Evolutionary conservation across 2,797 vertebrate species (phyloP).

Genomic region (Chelon auratus): DNA sequence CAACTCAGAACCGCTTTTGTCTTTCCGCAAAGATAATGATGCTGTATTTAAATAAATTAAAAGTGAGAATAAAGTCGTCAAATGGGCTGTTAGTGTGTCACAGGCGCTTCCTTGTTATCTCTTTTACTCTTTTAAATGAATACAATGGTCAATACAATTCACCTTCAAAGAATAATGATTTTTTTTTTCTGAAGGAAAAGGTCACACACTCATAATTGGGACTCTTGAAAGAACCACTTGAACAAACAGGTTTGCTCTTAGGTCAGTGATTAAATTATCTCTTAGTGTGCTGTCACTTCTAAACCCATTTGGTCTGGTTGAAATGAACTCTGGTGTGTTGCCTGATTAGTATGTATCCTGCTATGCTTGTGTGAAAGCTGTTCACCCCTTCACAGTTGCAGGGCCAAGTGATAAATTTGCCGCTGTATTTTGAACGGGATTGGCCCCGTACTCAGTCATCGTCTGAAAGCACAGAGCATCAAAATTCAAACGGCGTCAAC

Average conservation of each 20-base stretch:
- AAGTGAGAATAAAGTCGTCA: slow-evolving; percentile 45
- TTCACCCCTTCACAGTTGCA: background rate
- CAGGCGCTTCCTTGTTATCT: slow-evolving; percentile 2
- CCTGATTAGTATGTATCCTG: background rate
- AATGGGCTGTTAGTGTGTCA: slow-evolving; percentile 33
- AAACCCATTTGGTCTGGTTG: too few species aligned
- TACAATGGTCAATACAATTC: background rate
- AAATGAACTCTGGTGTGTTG: background rate
- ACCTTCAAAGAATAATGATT: slow-evolving; percentile 3
- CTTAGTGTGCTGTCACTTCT: background rate
- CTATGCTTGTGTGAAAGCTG: background rate
- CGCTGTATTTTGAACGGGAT: too few species aligned
- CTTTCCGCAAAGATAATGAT: slow-evolving; percentile 47
- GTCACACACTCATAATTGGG: slow-evolving; percentile 6
- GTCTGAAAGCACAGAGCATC: too few species aligned
- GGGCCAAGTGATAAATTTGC: too few species aligned
- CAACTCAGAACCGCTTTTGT: slow-evolving; percentile 57
- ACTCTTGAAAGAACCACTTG: background rate
- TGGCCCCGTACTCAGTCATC: too few species aligned
- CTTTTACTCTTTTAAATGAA: slow-evolving; percentile 24
- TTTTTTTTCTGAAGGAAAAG: slow-evolving; percentile 12
- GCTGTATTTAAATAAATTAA: slow-evolving; percentile 43
- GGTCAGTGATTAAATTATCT: background rate
- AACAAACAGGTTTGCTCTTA: background rate
- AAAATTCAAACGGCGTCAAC: too few species aligned